Evolutionary conservation across 37 sponge, comb jelly and placozoan genomes (phyloP), one percentile per base, ranked within the genome.

Genomic region (Lycopodina hypogea): DNA sequence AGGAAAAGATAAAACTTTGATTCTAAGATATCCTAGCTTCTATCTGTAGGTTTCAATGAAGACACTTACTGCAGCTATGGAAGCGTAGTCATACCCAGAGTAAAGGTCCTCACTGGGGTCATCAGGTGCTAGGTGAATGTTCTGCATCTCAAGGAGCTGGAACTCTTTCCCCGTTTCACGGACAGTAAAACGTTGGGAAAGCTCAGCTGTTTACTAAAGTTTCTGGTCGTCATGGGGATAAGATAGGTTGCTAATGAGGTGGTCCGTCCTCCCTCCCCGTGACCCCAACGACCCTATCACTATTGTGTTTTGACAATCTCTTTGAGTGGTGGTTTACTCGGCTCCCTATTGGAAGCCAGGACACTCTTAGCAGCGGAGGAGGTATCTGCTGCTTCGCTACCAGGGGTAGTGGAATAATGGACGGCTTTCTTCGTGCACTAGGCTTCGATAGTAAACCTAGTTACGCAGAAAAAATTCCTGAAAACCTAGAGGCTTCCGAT

Each of bases 31-130:
- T 14, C 19, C 24, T 29, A 42, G 35, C 17, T 4, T 2, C 33
- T 59, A 23, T 59, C 15, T 59, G 12, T 12, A 3, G 4, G 15
- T 45, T 32, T 23, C 18, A 24, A 2, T 22, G 11, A 30, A 7
- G 6, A 26, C 53, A n/a, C 85, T 86, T 68, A 93, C 90, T 77
- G 83, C 78, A 45, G 78, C 30, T 30, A 81, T 58, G 34, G 64
- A 66, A 34, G 78, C 74, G 42, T 87, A 76, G 65, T 93, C 92
- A 61, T 88, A 93, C n/a, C 94, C 94, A 11, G 76, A 64, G 82
- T 96, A 96, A 15, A 93, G 80, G 68, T 95, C 96, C 28, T 96
- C 93, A 18, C 81, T 81, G 15, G 93, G 93, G 53, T 86, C 82
- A 19, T 96, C 96, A 23, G 87, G 83, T 15, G 88, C 93, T 26